Percentiles rank a stretch among this genome's conserved stretches.
These are phyloP conservation scores for Lophius americanus DNA, from an alignment of 2,797 vertebrate species.

Conservation along the genomic window DNA sequence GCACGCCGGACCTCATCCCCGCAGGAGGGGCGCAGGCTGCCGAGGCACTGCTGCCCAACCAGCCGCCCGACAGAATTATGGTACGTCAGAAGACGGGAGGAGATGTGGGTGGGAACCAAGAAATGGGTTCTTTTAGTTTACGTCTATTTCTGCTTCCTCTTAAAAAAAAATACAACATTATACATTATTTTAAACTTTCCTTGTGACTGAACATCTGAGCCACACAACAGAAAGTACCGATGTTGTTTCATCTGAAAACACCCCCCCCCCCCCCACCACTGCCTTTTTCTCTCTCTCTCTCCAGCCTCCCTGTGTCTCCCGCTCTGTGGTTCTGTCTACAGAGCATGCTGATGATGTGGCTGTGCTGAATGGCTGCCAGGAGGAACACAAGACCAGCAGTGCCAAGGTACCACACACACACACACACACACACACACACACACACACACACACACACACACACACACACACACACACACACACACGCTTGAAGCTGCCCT, in stretches of 20 bases:
- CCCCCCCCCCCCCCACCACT: no score
- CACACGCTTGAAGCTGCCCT: not conserved
- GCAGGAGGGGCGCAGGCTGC: slow-evolving; percentile 59
- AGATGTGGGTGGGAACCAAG: not conserved
- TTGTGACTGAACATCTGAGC: no score
- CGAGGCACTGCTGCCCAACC: slow-evolving; percentile 52
- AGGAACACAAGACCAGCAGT: slow-evolving; percentile 70
- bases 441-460: slow-evolving; percentile 4
- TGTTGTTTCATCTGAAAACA: not conserved
- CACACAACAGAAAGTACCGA: no score
- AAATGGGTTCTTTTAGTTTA: not conserved
- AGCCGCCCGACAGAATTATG: slow-evolving; percentile 47
- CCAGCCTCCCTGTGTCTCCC: slow-evolving; percentile 84
- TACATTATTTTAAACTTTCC: no score
- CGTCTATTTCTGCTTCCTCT: no score
- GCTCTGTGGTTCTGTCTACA: slow-evolving; percentile 77
- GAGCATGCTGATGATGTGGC: slow-evolving; percentile 83
- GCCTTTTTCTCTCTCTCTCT: slow-evolving; percentile 32
- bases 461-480: not conserved
- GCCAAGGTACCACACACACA: slow-evolving; percentile 59
- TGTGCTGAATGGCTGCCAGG: slow-evolving; percentile 85
- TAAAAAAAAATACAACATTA: no score
- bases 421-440: slow-evolving; percentile 1
- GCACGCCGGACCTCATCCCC: slow-evolving; percentile 76
- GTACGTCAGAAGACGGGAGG: slow-evolving; percentile 34